Evolutionary conservation across 2,113 vertebrate species (phyloP), one percentile per base, ranked within the genome.

Genomic region (Monarcha castaneiventris): DNA sequence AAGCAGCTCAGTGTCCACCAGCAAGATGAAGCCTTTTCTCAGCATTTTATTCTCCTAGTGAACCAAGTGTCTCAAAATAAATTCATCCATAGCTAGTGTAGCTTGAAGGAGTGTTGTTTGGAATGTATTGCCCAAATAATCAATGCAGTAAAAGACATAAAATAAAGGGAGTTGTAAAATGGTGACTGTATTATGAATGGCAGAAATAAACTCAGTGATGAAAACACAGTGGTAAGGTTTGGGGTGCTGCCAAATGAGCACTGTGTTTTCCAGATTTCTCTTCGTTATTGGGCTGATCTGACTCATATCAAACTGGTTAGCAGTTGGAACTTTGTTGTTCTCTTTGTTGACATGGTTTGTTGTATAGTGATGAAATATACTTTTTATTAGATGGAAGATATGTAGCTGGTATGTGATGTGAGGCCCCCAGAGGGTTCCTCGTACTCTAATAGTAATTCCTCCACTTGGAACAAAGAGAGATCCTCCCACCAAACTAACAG

Each of bases 401-500:
- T 11, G 13, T 51, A 55, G 33, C 37, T 62, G 39, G 10, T 59
- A 35, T 64, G 18, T 56, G 52, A 44, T 11, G 1, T 35, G 56
- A 66, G 14, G 33, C 83, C 46, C 73, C 52, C 22, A 71, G 66
- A 90, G 32, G 85, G 49, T 48, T 93, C 64, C 78, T 87, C 0
- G 0, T 94, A 21, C 61, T 73, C 5, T 46, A 80, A 73, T 37
- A 44, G 46, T 54, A 20, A 62, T 41, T 77, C 92, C 44, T 86
- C 55, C 41, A 1, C 54, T 77, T 75, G 29, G 56, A 91, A 87
- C 88, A 94, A 63, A 95, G 29, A 92, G 69, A 89, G 55, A 81
- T 67, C 93, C 81, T 95, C 71, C 68, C 87, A 76, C 74, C 35
- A 59, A 96, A 92, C 29, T 91, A 95, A 93, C 18, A 84, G 35